These are phyloP conservation scores for Andrena bicolor DNA, from an alignment of 2,888 invertebrate species.

Conservation along the genomic window DNA sequence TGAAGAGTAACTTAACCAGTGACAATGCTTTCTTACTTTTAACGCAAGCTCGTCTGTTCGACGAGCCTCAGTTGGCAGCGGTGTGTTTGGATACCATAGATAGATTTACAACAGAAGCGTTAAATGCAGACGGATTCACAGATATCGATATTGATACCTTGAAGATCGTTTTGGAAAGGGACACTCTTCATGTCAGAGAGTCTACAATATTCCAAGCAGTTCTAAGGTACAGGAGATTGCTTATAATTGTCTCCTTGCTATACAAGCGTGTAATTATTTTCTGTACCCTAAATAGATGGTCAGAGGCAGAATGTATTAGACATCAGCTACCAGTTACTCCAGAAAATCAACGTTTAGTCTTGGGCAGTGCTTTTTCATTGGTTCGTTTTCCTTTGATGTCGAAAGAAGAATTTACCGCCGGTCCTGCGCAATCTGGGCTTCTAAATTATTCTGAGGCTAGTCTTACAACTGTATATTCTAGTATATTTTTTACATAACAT, in stretches of 20 bases:
- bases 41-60: slow-evolving; percentile 92
- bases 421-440: slow-evolving; percentile 91
- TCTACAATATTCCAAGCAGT: slow-evolving; percentile 92
- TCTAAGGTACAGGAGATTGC: slow-evolving; percentile 83
- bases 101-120: slow-evolving; percentile 92
- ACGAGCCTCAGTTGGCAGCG: slow-evolving; percentile 93
- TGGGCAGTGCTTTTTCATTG: slow-evolving; percentile 90
- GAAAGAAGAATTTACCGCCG: slow-evolving; percentile 93
- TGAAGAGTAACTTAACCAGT: slow-evolving; percentile 90
- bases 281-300: slow-evolving; percentile 86
- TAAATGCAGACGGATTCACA: slow-evolving; percentile 92
- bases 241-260: background rate
- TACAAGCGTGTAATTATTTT: slow-evolving; percentile 24
- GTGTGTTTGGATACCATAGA: slow-evolving; percentile 94
- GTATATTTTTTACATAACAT: background rate
- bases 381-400: slow-evolving; percentile 94
- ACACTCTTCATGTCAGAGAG: slow-evolving; percentile 92
- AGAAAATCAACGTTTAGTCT: slow-evolving; percentile 89
- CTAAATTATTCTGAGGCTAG: slow-evolving; percentile 89
- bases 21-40: slow-evolving; percentile 94
- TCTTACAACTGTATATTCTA: slow-evolving; percentile 11
- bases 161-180: slow-evolving; percentile 91
- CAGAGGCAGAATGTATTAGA: slow-evolving; percentile 90
- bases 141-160: slow-evolving; percentile 93
- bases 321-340: slow-evolving; percentile 89